A percentile compares a stretch with the other conserved stretches of the same genome.
Evolutionary conservation across 2,888 invertebrate species (phyloP).

Genomic region (Quadroppia sp.): DNA sequence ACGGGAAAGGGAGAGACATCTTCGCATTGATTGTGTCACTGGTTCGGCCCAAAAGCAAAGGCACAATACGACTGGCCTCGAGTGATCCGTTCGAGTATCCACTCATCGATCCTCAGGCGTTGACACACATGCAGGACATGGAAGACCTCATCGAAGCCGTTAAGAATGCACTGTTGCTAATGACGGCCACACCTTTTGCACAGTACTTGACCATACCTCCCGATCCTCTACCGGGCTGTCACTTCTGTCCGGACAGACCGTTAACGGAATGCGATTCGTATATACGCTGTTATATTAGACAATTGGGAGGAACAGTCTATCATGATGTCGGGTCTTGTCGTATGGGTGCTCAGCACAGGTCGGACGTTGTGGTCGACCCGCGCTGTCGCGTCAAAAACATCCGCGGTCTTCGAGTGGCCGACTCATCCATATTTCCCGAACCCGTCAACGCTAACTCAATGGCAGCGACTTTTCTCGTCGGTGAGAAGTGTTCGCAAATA

Average conservation of each 20-base stretch:
- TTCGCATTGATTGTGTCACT: conserved; percentile 26
- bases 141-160: conserved; percentile 21
- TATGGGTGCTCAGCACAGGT: too few relatives aligned
- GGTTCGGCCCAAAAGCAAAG: neutral
- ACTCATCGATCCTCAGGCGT: conserved; percentile 26
- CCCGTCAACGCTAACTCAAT: too few relatives aligned
- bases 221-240: conserved; percentile 39
- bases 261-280: neutral
- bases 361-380: too few relatives aligned
- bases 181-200: neutral
- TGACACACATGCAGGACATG: neutral
- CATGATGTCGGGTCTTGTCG: conserved; percentile 28
- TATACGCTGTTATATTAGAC: conserved; percentile 27
- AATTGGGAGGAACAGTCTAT: conserved; percentile 12
- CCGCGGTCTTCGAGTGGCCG: too few relatives aligned
- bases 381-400: too few relatives aligned
- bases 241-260: neutral
- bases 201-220: conserved; percentile 3
- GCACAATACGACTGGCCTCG: conserved; percentile 23
- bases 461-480: too few relatives aligned
- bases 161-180: neutral
- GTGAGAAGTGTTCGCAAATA: too few relatives aligned
- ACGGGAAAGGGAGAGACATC: too few relatives aligned
- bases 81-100: conserved; percentile 16
- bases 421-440: too few relatives aligned